These are phyloP conservation scores for Chunga burmeisteri DNA, from an alignment of 2,113 vertebrate genomes.

Conservation along the genomic window DNA sequence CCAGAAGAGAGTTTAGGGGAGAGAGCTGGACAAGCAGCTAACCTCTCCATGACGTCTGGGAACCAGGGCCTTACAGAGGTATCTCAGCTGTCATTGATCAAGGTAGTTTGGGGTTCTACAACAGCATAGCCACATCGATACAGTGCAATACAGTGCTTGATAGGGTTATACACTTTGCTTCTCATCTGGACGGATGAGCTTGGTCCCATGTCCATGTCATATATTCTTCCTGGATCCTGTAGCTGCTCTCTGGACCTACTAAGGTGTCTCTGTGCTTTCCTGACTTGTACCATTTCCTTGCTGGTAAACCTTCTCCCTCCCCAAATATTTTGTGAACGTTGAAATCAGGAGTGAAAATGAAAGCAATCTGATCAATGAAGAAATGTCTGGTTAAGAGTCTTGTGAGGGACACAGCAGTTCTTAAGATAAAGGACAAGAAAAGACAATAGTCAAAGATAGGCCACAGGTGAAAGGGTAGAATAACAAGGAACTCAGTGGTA, in stretches of 20 bases:
- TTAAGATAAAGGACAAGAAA: not conserved
- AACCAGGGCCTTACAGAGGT: not conserved
- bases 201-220: not conserved
- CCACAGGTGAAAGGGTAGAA: not conserved
- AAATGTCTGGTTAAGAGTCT: not conserved
- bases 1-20: not conserved
- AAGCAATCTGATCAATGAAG: not conserved
- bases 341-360: not conserved
- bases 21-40: not conserved
- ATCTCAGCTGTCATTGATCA: not conserved
- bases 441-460: not conserved
- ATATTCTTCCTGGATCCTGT: not conserved
- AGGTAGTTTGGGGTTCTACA: not conserved
- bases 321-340: not conserved
- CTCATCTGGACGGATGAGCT: not conserved
- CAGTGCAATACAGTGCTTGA: not conserved
- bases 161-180: not conserved
- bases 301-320: not conserved
- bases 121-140: not conserved
- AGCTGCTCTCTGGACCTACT: not conserved
- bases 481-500: not conserved
- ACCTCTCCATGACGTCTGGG: not conserved
- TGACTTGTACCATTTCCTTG: not conserved
- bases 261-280: not conserved
- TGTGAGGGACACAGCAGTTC: not conserved